These are phyloP conservation scores for Lathronympha strigana DNA, from an alignment of 2,888 invertebrate species.

Conservation along the genomic window DNA sequence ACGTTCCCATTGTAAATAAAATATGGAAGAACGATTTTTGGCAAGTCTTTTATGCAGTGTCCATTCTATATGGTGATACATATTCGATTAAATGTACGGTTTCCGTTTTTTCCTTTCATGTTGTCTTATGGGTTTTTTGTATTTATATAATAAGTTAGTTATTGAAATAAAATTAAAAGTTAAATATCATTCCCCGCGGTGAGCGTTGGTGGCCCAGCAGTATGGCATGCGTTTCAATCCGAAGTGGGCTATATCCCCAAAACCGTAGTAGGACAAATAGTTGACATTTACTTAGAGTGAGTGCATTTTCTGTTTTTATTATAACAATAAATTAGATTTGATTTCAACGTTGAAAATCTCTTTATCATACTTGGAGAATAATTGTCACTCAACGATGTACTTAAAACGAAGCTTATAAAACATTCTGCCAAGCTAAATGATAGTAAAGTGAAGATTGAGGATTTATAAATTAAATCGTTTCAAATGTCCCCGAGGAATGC, in stretches of 20 bases:
- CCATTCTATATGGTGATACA: not conserved
- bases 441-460: not conserved
- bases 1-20: constrained; percentile 20
- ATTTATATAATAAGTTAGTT: no score
- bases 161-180: no score
- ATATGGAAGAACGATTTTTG: constrained; percentile 8
- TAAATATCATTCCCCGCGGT: no score
- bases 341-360: no score
- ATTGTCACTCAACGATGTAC: not conserved
- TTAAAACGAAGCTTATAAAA: not conserved
- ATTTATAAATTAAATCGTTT: constrained; percentile 27
- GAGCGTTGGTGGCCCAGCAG: no score
- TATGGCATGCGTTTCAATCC: no score
- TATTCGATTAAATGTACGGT: not conserved
- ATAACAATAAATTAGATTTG: no score
- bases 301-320: no score
- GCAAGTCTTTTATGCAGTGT: not conserved
- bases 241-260: no score
- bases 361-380: no score
- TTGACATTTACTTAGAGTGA: no score
- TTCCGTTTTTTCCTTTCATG: not conserved
- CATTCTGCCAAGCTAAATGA: not conserved
- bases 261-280: no score
- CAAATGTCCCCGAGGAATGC: constrained; percentile 16
- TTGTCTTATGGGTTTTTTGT: not conserved